phyloP scores from a whole-genome alignment of 2,113 vertebrate species.

The Microcebus murinus region DNA sequence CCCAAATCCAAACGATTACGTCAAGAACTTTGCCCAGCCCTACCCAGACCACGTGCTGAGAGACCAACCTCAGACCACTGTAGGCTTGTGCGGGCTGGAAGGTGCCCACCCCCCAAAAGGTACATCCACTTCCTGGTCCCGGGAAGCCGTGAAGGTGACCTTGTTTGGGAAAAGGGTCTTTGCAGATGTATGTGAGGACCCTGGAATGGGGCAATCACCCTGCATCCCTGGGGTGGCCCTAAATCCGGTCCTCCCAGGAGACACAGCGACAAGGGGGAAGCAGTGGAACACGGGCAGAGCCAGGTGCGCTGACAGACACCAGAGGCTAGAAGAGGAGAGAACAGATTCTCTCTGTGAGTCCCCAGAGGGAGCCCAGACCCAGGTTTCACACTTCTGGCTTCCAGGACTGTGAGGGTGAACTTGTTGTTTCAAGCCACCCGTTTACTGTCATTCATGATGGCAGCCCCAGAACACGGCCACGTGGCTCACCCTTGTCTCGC shows the following conservation, averaged over 20 bases:
- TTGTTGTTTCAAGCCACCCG: background rate
- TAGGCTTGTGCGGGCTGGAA: background rate
- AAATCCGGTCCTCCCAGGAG: background rate
- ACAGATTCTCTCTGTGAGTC: background rate
- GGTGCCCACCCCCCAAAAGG: background rate
- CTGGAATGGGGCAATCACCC: background rate
- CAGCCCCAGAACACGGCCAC: rapidly evolving
- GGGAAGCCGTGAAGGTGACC: background rate
- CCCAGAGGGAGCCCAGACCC: background rate
- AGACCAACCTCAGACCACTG: background rate
- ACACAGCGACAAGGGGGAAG: background rate
- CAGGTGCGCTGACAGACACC: background rate
- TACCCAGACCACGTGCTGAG: background rate
- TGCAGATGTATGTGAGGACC: background rate
- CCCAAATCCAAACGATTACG: background rate
- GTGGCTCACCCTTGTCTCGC: too few species aligned
- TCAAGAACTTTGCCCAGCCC: background rate
- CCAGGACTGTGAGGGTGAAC: background rate
- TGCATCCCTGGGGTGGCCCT: background rate
- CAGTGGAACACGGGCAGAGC: rapidly evolving
- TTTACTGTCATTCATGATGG: rapidly evolving
- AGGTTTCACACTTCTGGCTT: background rate
- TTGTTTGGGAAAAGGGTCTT: background rate
- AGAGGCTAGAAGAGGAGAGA: background rate
- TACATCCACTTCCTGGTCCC: background rate